Evolutionary conservation across 1,140 invertebrate species (phyloP), one percentile per base, ranked within the genome.

Genomic region (Drosophila auraria): DNA sequence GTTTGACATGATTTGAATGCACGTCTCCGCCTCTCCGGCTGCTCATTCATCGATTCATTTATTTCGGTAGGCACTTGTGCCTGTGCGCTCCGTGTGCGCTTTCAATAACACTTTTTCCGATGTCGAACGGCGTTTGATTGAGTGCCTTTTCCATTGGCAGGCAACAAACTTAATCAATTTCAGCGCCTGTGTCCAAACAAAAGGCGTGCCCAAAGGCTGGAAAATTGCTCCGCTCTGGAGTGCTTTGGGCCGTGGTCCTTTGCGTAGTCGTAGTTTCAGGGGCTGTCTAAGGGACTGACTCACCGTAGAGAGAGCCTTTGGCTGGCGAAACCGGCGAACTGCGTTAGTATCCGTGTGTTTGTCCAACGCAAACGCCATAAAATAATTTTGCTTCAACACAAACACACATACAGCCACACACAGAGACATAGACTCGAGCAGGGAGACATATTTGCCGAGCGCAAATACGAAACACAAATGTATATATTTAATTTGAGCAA

Each of bases 91-190:
- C 20, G 63, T 50, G 73, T 40, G 27, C 75, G 33, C 58, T 64
- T 49, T 78, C 75, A 72, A 79, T 79, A 68, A 65, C 75, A 79
- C 75, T 59, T 78, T 75, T 77, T 56, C 7, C 23, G n/a, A n/a
- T 40, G 61, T 53, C 33, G 40, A 76, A 44, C 62, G 63, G 47
- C 75, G 66, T 80, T 87, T 87, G 83, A 87, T 83, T 83, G 83
- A 87, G 83, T 87, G 80, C 72, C 83, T 87, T 80, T 87, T 80
- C 51, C 83, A 87, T 74, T 83, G 83, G 83, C 84, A 77, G 83
- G 77, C 80, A 89, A 89, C 83, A 87, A 87, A 87, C 83, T 87
- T 87, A 87, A 87, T 87, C 83, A 87, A 87, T 87, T 87, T 87
- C 72, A 83, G 72, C 83, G 83, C 71, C 84, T 87, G 72, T 89